Base-by-base conservation (phyloP, 2,113 vertebrate species). In the Chaenogobius annularis region DNA sequence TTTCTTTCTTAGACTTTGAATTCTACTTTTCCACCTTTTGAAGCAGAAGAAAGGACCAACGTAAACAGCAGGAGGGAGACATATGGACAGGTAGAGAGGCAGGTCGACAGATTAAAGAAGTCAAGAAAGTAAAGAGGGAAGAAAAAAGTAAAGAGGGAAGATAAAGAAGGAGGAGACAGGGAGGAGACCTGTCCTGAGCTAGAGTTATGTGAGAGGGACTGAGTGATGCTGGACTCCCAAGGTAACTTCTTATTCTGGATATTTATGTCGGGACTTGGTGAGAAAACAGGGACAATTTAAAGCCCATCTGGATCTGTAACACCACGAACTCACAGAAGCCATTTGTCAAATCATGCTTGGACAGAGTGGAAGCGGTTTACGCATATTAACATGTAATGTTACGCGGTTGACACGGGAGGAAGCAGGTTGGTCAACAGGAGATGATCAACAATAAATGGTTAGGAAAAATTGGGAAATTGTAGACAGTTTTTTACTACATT, bases 251-350 rank as follows among this genome's bases (percentile, higher is more conserved):
- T 77, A 80, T 68, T 67, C 50, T 54, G 73, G 83, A 86, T 87
- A 86, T 90, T 84, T 87, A 86, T 86, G 80, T 83, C 65, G 59
- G 50, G 79, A 75, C 82, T 69, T 84, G 84, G 85, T 82, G 74
- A 79, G 73, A 77, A 74, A 85, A 64, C 64, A 12, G 77, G 70
- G 22, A 44, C 81, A 82, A 90, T 86, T 88, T 87, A 91, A 46
- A 78, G 77, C 70, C 81, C 84, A 86, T 89, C 85, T 88, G 87
- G 83, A 87, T 37, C 13, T 73, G 87, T 80, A 83, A 73, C 78
- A 52, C 70, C 85, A 88, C 85, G 82, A 89, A 83, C 43, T 12
- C 55, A 12, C 22, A 48, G 66, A 66, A 66, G 62, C 76, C 66
- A 76, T 73, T 80, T 79, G 75, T 44, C 55, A 55, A 54, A 72